Percentiles rank a stretch among this genome's conserved stretches.
Conservation (phyloP, 2,113 vertebrate genomes). For the Zingel zingel region DNA sequence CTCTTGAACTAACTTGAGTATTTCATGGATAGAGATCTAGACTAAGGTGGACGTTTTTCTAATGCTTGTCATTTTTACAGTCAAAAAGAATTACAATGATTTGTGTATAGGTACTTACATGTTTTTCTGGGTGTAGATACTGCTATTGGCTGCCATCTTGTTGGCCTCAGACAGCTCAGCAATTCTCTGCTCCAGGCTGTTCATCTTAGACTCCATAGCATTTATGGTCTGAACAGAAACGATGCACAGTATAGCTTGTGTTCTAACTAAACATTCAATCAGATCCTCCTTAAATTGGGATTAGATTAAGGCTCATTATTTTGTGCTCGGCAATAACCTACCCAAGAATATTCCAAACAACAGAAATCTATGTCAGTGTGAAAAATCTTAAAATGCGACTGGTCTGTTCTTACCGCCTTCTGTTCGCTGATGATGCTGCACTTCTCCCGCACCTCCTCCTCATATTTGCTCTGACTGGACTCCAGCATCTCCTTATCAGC, state of each 20-base stretch:
- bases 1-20: background rate
- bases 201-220: conserved; percentile 99
- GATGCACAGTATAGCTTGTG: background rate
- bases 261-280: conserved; percentile 15
- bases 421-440: conserved; percentile 96
- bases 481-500: conserved; percentile 96
- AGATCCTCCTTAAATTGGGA: conserved; percentile 1
- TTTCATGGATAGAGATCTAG: background rate
- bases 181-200: conserved; percentile 97
- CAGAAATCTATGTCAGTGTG: conserved; percentile 74
- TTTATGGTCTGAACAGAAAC: conserved; percentile 91
- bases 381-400: conserved; percentile 66
- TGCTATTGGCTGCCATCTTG: conserved; percentile 98
- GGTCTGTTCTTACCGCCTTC: conserved; percentile 91
- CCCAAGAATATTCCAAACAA: conserved; percentile 41
- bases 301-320: conserved; percentile 6
- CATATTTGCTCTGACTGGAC: conserved; percentile 92
- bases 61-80: background rate
- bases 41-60: background rate
- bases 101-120: conserved; percentile 88
- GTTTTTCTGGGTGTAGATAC: conserved; percentile 98
- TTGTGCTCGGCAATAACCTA: conserved; percentile 25
- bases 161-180: conserved; percentile 97
- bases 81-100: background rate
- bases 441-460: conserved; percentile 95